Percentiles rank a stretch among this genome's conserved stretches.
phyloP scores from a whole-genome alignment of 2,888 invertebrate genomes.

The Enchytraeus crypticus region DNA sequence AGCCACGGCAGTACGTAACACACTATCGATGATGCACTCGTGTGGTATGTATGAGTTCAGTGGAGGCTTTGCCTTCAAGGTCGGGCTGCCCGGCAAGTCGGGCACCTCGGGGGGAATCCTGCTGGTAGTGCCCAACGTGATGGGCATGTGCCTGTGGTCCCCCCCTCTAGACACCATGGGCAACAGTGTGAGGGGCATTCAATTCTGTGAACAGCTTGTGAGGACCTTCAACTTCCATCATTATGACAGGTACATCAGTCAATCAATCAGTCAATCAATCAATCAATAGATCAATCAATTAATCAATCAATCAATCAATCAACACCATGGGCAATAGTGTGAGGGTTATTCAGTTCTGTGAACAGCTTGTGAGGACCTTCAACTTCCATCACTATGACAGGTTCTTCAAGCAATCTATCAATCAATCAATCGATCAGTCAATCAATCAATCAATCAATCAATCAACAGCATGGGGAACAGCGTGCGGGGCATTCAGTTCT shows the following conservation, averaged over 20 bases:
- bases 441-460: no score
- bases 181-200: constrained; percentile 81
- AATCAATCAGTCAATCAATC: no score
- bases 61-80: constrained; percentile 92
- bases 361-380: constrained; percentile 78
- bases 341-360: constrained; percentile 83
- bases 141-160: constrained; percentile 90
- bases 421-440: no score
- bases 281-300: no score
- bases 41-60: constrained; percentile 89
- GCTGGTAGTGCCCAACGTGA: constrained; percentile 87
- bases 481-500: constrained; percentile 83
- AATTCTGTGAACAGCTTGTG: constrained; percentile 86
- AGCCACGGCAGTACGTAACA: constrained; percentile 84
- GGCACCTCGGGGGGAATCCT: constrained; percentile 77
- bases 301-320: no score
- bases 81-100: constrained; percentile 55
- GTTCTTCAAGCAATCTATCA: no score
- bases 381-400: constrained; percentile 97
- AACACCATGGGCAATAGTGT: constrained; percentile 83
- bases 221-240: constrained; percentile 89
- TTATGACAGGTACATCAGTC: constrained; percentile 82
- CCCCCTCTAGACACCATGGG: constrained; percentile 84
- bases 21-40: constrained; percentile 91
- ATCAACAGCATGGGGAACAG: constrained; percentile 81